Percentiles rank a stretch among this genome's conserved stretches.
phyloP scores from a whole-genome alignment of 1,140 invertebrate species.

The Chrysomallon squamiferum region DNA sequence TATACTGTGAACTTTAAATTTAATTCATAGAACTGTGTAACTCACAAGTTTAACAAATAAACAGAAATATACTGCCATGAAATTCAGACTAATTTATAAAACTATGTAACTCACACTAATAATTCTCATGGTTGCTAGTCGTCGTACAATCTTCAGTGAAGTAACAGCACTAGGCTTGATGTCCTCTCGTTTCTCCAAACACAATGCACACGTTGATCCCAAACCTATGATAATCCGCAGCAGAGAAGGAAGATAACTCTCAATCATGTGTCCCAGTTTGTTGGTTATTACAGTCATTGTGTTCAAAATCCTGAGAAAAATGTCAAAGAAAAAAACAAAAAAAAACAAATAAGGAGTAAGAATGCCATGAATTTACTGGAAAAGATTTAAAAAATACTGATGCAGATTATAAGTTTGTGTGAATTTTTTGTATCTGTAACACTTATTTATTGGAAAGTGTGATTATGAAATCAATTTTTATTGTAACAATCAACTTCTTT shows the following conservation, averaged over 20 bases:
- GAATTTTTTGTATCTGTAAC: no score
- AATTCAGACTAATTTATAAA: no score
- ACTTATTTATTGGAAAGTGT: no score
- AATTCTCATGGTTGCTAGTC: slow-evolving; percentile 47
- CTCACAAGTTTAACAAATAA: no score
- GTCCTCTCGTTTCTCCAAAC: slow-evolving; percentile 64
- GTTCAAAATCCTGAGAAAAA: slow-evolving; percentile 71
- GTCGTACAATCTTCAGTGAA: slow-evolving; percentile 73
- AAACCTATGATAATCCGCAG: slow-evolving; percentile 78
- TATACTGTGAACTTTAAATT: no score
- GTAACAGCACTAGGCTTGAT: slow-evolving; percentile 51
- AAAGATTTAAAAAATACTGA: not conserved
- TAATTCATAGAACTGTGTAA: no score
- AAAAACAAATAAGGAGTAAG: no score
- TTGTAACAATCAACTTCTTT: no score
- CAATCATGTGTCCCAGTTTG: slow-evolving; percentile 81
- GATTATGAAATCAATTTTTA: no score
- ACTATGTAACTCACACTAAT: slow-evolving; percentile 56
- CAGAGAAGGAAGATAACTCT: slow-evolving; percentile 73
- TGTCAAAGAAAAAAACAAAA: no score
- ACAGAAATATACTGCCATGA: no score
- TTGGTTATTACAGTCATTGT: slow-evolving; percentile 81
- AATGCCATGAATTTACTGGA: not conserved
- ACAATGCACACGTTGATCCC: slow-evolving; percentile 69
- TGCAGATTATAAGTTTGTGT: no score